A percentile compares a stretch with the other conserved stretches of the same genome.
phyloP scores from a whole-genome alignment of 1,140 invertebrate species.

The Elymnias hypermnestra region DNA sequence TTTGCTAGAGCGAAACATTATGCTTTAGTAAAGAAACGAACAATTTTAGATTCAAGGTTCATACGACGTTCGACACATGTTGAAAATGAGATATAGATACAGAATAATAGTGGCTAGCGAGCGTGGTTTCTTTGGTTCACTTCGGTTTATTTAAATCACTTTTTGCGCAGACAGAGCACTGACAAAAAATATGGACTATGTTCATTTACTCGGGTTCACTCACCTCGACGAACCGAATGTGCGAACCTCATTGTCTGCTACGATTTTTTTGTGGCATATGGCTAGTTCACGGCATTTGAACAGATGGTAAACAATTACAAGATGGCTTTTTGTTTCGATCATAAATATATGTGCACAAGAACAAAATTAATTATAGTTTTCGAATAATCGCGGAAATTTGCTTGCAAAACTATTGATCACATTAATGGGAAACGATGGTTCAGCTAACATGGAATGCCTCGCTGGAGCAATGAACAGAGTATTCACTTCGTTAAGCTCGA shows the following conservation, averaged over 20 bases:
- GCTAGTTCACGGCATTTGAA: constrained; percentile 43
- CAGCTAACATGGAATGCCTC: no score
- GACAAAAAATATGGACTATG: constrained; percentile 63
- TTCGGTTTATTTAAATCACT: constrained; percentile 51
- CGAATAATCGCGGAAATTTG: no score
- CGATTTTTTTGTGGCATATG: constrained; percentile 62
- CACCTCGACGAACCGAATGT: constrained; percentile 63
- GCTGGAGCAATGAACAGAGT: no score
- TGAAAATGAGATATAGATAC: constrained; percentile 28
- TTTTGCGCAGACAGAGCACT: constrained; percentile 45
- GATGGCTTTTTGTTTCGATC: constrained; percentile 18
- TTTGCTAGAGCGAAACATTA: background rate
- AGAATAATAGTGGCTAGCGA: constrained; percentile 21
- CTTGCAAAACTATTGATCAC: no score
- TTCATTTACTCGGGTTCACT: constrained; percentile 50
- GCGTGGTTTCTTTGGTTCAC: constrained; percentile 34
- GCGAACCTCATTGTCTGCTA: constrained; percentile 63
- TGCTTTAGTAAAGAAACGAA: constrained; percentile 2
- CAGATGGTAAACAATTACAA: constrained; percentile 37
- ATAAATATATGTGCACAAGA: constrained; percentile 6
- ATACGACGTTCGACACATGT: constrained; percentile 21
- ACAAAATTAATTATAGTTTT: no score
- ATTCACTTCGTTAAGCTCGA: no score
- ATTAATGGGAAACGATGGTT: no score
- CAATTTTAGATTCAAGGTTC: constrained; percentile 17